phyloP scores from a whole-genome alignment of 92 coral and sea anemone species.

The Palythoa heliodiscus region DNA sequence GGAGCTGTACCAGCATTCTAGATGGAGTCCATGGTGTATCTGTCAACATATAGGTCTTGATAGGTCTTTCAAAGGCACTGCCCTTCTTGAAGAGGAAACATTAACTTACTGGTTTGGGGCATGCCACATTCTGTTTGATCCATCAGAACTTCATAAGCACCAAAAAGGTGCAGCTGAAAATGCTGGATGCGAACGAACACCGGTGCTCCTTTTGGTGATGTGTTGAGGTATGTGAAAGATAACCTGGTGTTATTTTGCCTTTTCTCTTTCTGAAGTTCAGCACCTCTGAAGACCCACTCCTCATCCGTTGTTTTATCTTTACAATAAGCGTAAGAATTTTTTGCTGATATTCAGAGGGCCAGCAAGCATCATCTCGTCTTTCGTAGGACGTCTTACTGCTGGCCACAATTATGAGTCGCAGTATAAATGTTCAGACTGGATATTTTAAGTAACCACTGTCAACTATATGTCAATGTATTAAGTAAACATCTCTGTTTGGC shows the following conservation, averaged over 20 bases:
- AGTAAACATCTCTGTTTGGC: too few species aligned
- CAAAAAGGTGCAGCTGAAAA: not conserved
- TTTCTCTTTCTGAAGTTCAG: conserved; percentile 43
- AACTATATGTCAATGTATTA: too few species aligned
- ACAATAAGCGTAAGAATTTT: conserved; percentile 1
- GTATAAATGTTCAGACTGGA: too few species aligned
- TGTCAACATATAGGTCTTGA: conserved; percentile 41
- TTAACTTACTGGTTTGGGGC: not conserved
- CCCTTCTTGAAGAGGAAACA: conserved; percentile 28
- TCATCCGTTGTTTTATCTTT: conserved; percentile 16
- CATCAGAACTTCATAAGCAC: conserved; percentile 24
- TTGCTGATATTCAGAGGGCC: too few species aligned
- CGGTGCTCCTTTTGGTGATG: not conserved
- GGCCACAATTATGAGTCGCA: too few species aligned
- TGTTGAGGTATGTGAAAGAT: not conserved
- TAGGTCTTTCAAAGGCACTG: conserved; percentile 27
- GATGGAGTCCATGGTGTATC: not conserved
- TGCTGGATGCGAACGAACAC: conserved; percentile 8
- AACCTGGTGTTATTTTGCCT: conserved; percentile 14
- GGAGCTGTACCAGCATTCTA: too few species aligned
- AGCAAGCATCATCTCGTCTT: too few species aligned
- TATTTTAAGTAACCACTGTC: too few species aligned
- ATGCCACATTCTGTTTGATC: conserved; percentile 38
- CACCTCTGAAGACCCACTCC: conserved; percentile 36
- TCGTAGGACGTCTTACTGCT: too few species aligned